Evolutionary conservation across 2,113 vertebrate genomes (phyloP).

Genomic region (Hippopotamus amphibius): DNA sequence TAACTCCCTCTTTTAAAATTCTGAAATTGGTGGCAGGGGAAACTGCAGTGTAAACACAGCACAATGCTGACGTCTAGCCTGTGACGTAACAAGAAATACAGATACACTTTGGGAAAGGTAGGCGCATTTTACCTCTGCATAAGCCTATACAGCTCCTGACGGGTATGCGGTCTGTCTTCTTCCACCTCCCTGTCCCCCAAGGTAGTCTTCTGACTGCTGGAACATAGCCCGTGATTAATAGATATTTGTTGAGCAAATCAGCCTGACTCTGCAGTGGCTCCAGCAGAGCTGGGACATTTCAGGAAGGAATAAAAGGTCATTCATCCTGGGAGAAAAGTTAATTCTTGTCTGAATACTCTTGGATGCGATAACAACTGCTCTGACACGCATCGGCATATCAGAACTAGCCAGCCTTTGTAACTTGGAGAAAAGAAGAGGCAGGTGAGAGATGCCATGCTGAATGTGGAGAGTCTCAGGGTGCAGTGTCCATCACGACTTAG

Average conservation of each 20-base stretch:
- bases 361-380: background rate
- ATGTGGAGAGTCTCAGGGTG: background rate
- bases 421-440: background rate
- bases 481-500: background rate
- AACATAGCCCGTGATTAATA: background rate
- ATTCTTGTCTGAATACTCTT: background rate
- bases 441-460: background rate
- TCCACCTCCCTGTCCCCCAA: background rate
- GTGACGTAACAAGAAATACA: background rate
- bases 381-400: background rate
- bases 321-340: background rate
- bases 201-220: background rate
- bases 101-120: background rate
- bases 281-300: background rate
- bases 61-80: background rate
- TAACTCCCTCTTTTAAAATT: background rate
- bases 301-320: background rate
- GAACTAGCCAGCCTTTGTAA: background rate
- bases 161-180: background rate
- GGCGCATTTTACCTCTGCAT: background rate
- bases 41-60: background rate
- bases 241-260: slow-evolving; percentile 17
- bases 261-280: background rate
- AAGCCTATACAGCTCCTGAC: background rate
- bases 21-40: background rate